Base-by-base conservation (phyloP, 2,888 invertebrate species). In the Pheosia gnoma region DNA sequence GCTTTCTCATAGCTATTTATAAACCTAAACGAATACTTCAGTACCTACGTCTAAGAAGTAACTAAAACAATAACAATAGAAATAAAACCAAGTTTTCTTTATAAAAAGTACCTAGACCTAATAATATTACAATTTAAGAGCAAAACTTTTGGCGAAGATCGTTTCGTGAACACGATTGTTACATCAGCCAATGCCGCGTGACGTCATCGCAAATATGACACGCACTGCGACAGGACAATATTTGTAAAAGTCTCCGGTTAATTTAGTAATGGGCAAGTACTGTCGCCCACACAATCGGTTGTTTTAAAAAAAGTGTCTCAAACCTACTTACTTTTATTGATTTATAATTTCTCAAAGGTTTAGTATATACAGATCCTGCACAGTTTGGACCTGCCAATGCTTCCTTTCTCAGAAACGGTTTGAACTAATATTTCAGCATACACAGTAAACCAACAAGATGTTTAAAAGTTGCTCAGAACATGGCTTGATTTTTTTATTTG, bases 261-360 rank as follows among this genome's bases (percentile, higher is more conserved):
- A 77, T 77, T 78, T 73, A 62, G 78, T 77, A 77, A 77, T 77
- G 68, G 73, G 39, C n/a, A 11, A 47, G 76, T 73, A 68, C 57
- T 57, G 5, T 73, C 58, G 58, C 0, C 7, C 0, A 61, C 62
- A 66, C 10, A 68, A 63, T 25, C 61, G 52, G 56, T 59, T 59
- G 4, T n/a, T 47, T 9, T 5, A 39, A 39, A 6, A 39, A 3
- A 6, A 7, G 7, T 10, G 9, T 43, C 10, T 43, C 43, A 9
- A 9, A 7, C n/a, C n/a, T 9, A 43, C 3, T 41, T 41, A 6
- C 41, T 25, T 25, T 25, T 25, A 25, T 25, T 25, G 25, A 25
- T 25, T 25, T 25, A 25, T 2, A 25, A 25, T 25, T 25, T 25
- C 25, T 25, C 25, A 25, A 25, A 25, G 25, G 25, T 41, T 8